Evolutionary conservation across 2,888 invertebrate genomes (phyloP).

Genomic region (Strigamia maritima): DNA sequence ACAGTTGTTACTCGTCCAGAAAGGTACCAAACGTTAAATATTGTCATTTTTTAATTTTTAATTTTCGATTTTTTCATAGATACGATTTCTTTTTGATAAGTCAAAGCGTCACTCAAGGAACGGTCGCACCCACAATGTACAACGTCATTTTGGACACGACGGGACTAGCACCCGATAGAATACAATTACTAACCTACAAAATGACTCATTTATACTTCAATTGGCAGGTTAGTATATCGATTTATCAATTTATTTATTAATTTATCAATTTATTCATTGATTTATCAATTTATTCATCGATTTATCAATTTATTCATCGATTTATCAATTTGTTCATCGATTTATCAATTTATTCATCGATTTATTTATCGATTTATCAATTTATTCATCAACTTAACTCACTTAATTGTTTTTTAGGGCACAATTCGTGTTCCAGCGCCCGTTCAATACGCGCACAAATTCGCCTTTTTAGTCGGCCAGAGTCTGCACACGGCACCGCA

Average conservation of each 20-base stretch:
- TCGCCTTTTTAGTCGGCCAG: constrained; percentile 83
- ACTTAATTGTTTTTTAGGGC: constrained; percentile 48
- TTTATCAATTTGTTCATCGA: background rate
- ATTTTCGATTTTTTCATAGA: constrained; percentile 56
- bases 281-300: background rate
- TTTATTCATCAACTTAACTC: background rate
- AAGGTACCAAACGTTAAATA: too few relatives aligned
- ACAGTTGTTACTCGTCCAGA: constrained; percentile 67
- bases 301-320: too few relatives aligned
- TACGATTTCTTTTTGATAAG: constrained; percentile 89
- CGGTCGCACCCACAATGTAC: constrained; percentile 86
- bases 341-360: too few relatives aligned
- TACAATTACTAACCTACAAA: constrained; percentile 83
- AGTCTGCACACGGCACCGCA: constrained; percentile 65
- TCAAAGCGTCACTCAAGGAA: constrained; percentile 81
- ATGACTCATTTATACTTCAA: constrained; percentile 87
- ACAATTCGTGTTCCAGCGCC: constrained; percentile 84
- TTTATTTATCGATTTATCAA: background rate
- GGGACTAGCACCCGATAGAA: constrained; percentile 65
- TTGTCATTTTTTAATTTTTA: too few relatives aligned
- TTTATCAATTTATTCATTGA: too few relatives aligned
- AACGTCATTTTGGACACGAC: constrained; percentile 75
- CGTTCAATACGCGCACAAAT: constrained; percentile 90
- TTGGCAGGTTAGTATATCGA: constrained; percentile 69
- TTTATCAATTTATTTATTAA: background rate